Evolutionary conservation across 2,113 vertebrate species (phyloP), one percentile per base, ranked within the genome.

Genomic region (Gallinago undulata): DNA sequence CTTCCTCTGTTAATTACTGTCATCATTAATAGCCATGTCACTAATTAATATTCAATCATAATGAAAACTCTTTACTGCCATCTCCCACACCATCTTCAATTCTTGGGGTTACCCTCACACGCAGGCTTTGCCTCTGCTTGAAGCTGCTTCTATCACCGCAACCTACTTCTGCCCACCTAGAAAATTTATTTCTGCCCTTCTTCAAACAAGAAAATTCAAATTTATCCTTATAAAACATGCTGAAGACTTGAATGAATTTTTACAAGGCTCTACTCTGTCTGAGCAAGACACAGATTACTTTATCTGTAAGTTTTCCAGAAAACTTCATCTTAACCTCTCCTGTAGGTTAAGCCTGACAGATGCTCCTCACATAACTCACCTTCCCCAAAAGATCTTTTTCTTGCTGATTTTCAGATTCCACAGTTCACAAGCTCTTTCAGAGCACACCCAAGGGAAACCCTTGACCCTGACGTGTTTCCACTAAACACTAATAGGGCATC

Each of bases 1-100:
- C 97, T 97, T 97, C 97, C 96, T 97, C 94, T 98, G 97, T 98
- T 98, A 98, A 98, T 98, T 98, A 98, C 97, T 98, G 97, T 97
- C 97, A 98, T 97, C 78, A 35, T 97, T 98, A 98, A 98, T 98
- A 98, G 95, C 94, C 95, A 96, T 97, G 97, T 97, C 97, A 97
- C 97, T 98, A 98, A 98, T 98, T 98, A 98, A 97, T 97, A 98
- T 98, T 98, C 97, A 97, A 94, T 97, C 97, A 97, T 96, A 97
- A 68, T 97, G 97, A 97, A 97, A 96, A 97, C 94, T 94, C 96
- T 95, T 97, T 73, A 69, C 67, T 76, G 66, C 55, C 79, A 76
- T 78, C 48, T 94, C 24, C 55, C 25, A 19, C 28, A 91, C 47
- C 11, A 93, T 37, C 82, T 92, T 87, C 28, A 47, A 4, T 43